Evolutionary conservation across 1,140 invertebrate genomes (phyloP), one percentile per base, ranked within the genome.

Genomic region (Cotesia typhae): DNA sequence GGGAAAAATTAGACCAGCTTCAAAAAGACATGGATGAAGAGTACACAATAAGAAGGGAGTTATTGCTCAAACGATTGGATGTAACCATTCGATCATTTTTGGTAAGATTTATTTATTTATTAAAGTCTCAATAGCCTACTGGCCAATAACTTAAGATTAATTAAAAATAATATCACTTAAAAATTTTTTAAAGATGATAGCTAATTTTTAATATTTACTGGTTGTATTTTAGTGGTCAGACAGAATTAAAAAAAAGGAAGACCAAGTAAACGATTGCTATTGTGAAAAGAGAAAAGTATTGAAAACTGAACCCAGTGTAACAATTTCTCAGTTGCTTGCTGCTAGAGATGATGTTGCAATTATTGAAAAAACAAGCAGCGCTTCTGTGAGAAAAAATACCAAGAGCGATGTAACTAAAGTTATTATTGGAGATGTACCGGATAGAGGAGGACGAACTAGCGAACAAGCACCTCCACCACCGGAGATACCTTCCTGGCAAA

Each of bases 401-500:
- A 89, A 91, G 79, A 93, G 92, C 75, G 87, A 91, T 57, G 90
- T 98, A 1, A 96, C 96, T 76, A 94, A 92, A 88, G 92, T 97
- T 70, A 90, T 95, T 38, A 98, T 97, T 84, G 95, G 95, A 4
- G 73, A 60, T 6, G 85, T 95, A 4, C 94, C 94, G 2, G 94
- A 98, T 84, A 88, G 97, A 81, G 97, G 97, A 64, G 97, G 97
- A 3, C 86, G 96, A 74, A 92, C 96, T 1, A 91, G 91, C 79
- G 96, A 98, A 81, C 92, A 95, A 79, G 93, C 95, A 74, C 91
- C 95, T 4, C 97, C 97, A 1, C 95, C 96, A 4, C 95, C 95
- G 9, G 97, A 98, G 88, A 98, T 98, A 95, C 96, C 97, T 7
- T 92, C 94, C 1, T 98, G 96, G 94, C 91, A 94, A 79, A 93